Evolutionary conservation across 1,140 invertebrate genomes (phyloP), one percentile per base, ranked within the genome.

Genomic region (Eriocheir sinensis): DNA sequence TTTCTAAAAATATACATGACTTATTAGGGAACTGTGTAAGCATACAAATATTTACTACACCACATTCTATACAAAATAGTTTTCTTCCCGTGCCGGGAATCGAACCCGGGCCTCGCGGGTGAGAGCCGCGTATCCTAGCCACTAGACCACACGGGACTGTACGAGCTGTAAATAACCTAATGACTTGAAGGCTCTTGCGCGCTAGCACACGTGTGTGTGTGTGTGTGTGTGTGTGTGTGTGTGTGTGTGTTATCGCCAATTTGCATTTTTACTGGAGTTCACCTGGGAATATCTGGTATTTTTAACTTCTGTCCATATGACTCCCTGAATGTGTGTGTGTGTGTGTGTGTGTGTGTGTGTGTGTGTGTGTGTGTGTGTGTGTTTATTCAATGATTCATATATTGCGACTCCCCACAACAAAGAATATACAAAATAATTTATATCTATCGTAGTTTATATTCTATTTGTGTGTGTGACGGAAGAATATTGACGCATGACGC

Each of bases 121-220:
- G 95, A 96, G 94, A 96, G 96, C 96, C 96, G 94, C 93, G 96
- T 96, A 96, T 96, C 96, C 96, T 95, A 96, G 94, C 95, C 95
- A 96, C 96, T 96, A 96, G 95, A 96, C 96, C 86, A 96, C 95
- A 95, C 94, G 93, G 95, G 95, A 96, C 6, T 86, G 12, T 86
- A 9, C 0, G 21, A n/a, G n/a, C 2, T 21, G 21, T 2, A 27
- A 2, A n/a, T n/a, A n/a, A n/a, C n/a, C n/a, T n/a, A n/a, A n/a
- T n/a, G n/a, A n/a, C n/a, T n/a, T n/a, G n/a, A n/a, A n/a, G n/a
- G n/a, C n/a, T n/a, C n/a, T n/a, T n/a, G n/a, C n/a, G 48, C 12
- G 48, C 2, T 53, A 21, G 48, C 1, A 53, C 12, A 0, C 21
- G 48, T 53, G 48, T 53, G 48, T 53, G 48, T 53, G 48, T 53